Percentiles rank a stretch among this genome's conserved stretches.
These are phyloP conservation scores for Eledone cirrhosa DNA, from an alignment of 2,888 invertebrate genomes.

Conservation along the genomic window DNA sequence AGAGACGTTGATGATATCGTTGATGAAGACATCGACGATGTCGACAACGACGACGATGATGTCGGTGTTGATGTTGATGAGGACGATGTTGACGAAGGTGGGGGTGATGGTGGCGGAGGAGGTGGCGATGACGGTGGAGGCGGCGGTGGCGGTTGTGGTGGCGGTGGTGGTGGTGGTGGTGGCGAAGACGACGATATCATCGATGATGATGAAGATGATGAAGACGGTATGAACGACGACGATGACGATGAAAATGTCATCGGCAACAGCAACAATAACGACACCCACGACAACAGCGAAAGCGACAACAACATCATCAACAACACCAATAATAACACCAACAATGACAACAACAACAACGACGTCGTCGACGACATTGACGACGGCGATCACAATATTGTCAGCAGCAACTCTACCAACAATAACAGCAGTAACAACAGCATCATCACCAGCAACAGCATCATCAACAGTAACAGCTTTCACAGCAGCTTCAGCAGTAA, in stretches of 20 bases:
- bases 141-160: background rate
- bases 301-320: background rate
- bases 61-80: too few species aligned
- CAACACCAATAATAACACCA: background rate
- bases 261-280: constrained; percentile 35
- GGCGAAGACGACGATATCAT: constrained; percentile 38
- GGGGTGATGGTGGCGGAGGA: too few species aligned
- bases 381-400: constrained; percentile 29
- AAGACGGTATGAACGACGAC: constrained; percentile 29
- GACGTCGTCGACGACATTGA: constrained; percentile 34
- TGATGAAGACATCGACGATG: background rate
- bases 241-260: constrained; percentile 31
- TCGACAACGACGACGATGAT: too few species aligned
- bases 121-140: too few species aligned
- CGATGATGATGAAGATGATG: constrained; percentile 37
- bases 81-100: too few species aligned
- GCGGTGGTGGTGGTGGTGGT: constrained; percentile 33
- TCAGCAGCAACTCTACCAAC: background rate
- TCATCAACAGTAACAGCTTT: constrained; percentile 32
- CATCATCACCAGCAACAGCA: constrained; percentile 30
- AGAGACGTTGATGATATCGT: too few species aligned
- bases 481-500: constrained; percentile 12
- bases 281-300: constrained; percentile 23
- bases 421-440: background rate
- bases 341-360: constrained; percentile 31